Base-by-base conservation (phyloP, 2,797 vertebrate genomes). In the Aeoliscus strigatus region DNA sequence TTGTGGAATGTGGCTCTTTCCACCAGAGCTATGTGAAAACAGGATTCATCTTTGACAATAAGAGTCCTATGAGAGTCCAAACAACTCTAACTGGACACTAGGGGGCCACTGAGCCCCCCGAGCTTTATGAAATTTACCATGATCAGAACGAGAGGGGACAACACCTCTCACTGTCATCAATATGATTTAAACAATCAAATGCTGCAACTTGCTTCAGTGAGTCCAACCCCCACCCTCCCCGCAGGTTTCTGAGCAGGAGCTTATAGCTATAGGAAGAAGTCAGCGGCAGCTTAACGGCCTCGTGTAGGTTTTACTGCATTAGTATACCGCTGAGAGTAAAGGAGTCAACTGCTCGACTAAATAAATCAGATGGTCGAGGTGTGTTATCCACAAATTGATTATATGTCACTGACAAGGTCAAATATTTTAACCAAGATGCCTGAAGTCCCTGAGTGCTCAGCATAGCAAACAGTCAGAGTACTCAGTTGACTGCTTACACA, bases 341-440 rank as follows among this genome's bases (percentile, higher is more conserved):
- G 66, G 68, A 77, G 75, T 81, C 75, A 75, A 70, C 68, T 44
- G 41, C 51, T 62, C 25, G 15, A 48, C 63, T 80, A 60, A 76
- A 79, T 80, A 77, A 84, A 83, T 81, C 51, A 73, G 59, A 66
- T 58, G 56, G 63, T 69, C 39, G 66, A 79, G 63, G 59, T 51
- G 24, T 48, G 60, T 80, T 77, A 81, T 79, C 63, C 73, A 60
- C 70, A 78, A 75, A 85, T 85, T 85, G 85, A 87, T 86, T 81
- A 80, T 79, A 58, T 84, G 75, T 84, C 80, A 80, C 70, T 68
- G 56, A 62, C 77, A 83, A 83, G 82, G 84, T 87, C 77, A 86
- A 82, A 79, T 75, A 74, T 85, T 83, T 83, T 71, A 75, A 77
- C 73, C 62, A 80, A 72, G 73, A 62, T 27, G 70, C 76, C 54